A percentile compares a stretch with the other conserved stretches of the same genome.
phyloP scores from a whole-genome alignment of 2,113 vertebrate genomes.

The Callospermophilus lateralis region DNA sequence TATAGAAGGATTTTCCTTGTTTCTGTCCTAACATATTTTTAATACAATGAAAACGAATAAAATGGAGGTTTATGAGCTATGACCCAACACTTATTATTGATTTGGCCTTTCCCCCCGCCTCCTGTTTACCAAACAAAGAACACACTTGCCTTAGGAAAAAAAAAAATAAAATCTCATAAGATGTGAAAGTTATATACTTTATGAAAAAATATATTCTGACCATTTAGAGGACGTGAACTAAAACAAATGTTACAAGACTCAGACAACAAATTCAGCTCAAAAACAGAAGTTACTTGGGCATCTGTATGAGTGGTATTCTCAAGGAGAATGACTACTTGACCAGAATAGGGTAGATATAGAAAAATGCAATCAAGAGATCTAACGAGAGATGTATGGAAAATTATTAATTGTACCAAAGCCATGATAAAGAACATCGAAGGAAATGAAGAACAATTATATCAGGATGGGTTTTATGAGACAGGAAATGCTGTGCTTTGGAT shows the following conservation, averaged over 20 bases:
- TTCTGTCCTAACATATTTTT: not conserved
- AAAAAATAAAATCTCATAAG: not conserved
- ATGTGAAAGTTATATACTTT: not conserved
- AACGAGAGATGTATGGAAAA: not conserved
- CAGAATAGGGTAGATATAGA: not conserved
- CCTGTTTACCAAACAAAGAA: not conserved
- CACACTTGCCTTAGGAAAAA: not conserved
- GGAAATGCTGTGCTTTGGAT: not conserved
- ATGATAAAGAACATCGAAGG: not conserved
- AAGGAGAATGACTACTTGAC: not conserved
- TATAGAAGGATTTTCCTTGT: not conserved
- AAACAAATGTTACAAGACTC: not conserved
- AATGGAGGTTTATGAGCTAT: not conserved
- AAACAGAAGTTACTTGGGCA: not conserved
- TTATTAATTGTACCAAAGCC: not conserved
- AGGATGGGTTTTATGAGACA: not conserved
- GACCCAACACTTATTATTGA: not conserved
- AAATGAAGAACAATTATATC: not conserved
- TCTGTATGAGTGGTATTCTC: not conserved
- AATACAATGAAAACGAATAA: not conserved
- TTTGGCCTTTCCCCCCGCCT: not conserved
- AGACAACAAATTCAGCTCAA: not conserved
- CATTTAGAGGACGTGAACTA: not conserved
- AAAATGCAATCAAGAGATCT: not conserved
- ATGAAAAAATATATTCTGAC: not conserved